Evolutionary conservation across 1,140 invertebrate species (phyloP).

Genomic region (Scylla paramamosain): DNA sequence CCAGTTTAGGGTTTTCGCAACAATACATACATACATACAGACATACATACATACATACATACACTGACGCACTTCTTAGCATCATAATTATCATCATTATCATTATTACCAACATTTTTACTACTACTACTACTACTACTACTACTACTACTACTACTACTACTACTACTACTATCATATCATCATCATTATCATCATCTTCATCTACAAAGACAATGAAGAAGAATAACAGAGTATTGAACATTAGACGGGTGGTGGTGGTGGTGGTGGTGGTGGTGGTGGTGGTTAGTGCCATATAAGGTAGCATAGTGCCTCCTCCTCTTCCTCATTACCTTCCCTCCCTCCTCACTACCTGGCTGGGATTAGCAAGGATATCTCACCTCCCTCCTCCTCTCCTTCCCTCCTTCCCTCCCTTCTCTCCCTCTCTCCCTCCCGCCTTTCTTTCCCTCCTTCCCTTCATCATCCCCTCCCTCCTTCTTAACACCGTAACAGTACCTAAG

Average conservation of each 20-base stretch:
- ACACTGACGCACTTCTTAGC: not conserved
- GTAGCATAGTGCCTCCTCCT: not conserved
- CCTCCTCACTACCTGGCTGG: not conserved
- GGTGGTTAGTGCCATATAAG: not conserved
- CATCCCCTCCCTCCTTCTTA: not conserved
- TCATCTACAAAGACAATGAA: not conserved
- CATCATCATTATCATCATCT: too few species aligned
- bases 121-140: not conserved
- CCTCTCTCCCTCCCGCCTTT: not conserved
- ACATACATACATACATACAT: slow-evolving; percentile 34
- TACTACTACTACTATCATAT: not conserved
- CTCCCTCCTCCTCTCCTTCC: not conserved
- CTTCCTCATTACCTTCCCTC: not conserved
- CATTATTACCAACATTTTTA: not conserved
- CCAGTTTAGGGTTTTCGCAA: too few species aligned
- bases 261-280: not conserved
- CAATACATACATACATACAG: not conserved
- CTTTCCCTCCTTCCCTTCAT: not conserved
- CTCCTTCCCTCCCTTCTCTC: not conserved
- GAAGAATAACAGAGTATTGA: not conserved
- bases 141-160: not conserved
- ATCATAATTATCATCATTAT: not conserved
- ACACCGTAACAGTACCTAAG: not conserved
- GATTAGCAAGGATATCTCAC: not conserved
- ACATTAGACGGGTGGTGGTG: not conserved